Evolutionary conservation across 92 coral and sea anemone genomes (phyloP), one percentile per base, ranked within the genome.

Genomic region (Heteractis magnifica): DNA sequence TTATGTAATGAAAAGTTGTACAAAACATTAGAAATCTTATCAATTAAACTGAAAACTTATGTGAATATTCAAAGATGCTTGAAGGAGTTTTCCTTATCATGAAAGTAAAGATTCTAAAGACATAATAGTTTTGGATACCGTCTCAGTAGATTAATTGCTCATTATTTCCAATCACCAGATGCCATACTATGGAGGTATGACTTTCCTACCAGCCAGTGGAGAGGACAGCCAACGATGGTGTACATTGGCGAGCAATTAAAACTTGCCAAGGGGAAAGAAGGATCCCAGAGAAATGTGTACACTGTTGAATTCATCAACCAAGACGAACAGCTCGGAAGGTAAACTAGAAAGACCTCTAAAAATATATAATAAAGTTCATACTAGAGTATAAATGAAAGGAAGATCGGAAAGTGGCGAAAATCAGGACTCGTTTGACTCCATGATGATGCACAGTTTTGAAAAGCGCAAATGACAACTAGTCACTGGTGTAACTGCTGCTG

Each of bases 301-400:
- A 91, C 88, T 90, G 93, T 95, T 15, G 95, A 95, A 80, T 95
- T 89, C 72, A 83, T 93, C 49, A 86, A 90, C 86, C 98, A 95
- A 81, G 98, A 95, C 44, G 98, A 93, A 70, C 98, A 97, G 4
- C 72, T 95, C 78, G 98, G 93, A 73, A 93, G 89, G 94, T 93
- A 84, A 79, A 83, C 55, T 0, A 10, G n/a, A 1, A 23, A 26
- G 52, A 72, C 50, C 34, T 9, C 1, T 72, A 34, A 2, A 34
- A 34, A 34, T 34, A 34, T 34, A 34, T 34, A 34, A 34, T 34
- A 34, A 34, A 34, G 44, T 34, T 2, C 44, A 34, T 34, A 26
- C 34, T 26, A 26, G 34, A 26, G 34, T 26, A 0, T 26, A 26
- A 26, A 26, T 26, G 34, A 26, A 26, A 26, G 1, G 34, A 26